Evolutionary conservation across 2,797 vertebrate species (phyloP), one percentile per base, ranked within the genome.

Genomic region (Lacerta bilineata): DNA sequence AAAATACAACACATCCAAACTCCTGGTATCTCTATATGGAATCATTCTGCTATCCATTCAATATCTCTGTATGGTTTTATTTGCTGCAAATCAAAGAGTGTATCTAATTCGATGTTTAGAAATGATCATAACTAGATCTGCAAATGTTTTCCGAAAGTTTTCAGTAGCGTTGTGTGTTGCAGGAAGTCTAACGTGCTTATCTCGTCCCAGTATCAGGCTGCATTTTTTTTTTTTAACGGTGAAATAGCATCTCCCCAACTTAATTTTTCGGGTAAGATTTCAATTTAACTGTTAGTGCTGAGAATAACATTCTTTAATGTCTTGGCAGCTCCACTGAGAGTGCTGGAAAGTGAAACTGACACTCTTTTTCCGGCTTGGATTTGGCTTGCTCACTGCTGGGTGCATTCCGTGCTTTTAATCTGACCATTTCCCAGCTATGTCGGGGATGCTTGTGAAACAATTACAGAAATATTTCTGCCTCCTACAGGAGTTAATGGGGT

Each of bases 311-410:
- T 88, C 64, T 84, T 88, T 90, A 92, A 90, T 93, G 87, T 91
- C 89, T 91, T 91, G 92, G 91, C 90, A 91, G 50, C 69, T 79
- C 87, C 18, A 0, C n/a, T n/a, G 79, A 89, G 92, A 89, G 91
- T 66, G 9, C 79, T 76, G 71, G 78, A 90, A 90, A 95, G 88
- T 10, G n/a, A 93, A 20, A 13, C 1, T 76, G 87, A 90, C 84
- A 91, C 8, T 17, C 13, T 55, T 94, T 92, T 92, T 94, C 92
- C 81, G 85, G 80, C 90, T 93, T 76, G 75, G 89, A 91, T 69
- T 83, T 90, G 91, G 85, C 29, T 91, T 90, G 87, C 87, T 91
- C 89, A 91, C 85, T 0, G 17, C 85, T 84, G 41, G 0, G 3
- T 88, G 64, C 46, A 84, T 83, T 33, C 84, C 80, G 77, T 92